Percentiles rank a stretch among this genome's conserved stretches.
Conservation (phyloP, 2,888 invertebrate species). For the Euzophera pinguis region DNA sequence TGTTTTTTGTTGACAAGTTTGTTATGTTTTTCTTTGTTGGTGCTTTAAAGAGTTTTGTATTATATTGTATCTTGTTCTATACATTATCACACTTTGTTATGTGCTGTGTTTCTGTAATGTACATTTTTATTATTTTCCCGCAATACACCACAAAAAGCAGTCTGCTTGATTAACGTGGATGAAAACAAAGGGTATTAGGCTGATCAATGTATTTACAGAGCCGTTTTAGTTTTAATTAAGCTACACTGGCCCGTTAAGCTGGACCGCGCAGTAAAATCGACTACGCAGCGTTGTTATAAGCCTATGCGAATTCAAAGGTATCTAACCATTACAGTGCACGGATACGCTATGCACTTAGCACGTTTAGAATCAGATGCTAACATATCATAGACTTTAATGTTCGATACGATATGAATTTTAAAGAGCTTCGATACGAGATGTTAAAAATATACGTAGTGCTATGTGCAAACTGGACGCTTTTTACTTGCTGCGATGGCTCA, state of each 20-base stretch:
- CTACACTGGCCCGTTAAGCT: constrained; percentile 55
- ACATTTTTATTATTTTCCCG: background rate
- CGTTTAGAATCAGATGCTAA: background rate
- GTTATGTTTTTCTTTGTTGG: too few species aligned
- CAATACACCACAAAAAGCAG: constrained; percentile 38
- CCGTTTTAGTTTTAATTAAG: constrained; percentile 75
- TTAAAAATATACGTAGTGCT: too few species aligned
- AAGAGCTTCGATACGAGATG: too few species aligned
- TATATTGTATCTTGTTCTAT: too few species aligned
- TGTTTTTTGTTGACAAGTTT: too few species aligned
- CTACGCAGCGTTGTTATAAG: constrained; percentile 59
- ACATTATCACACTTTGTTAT: too few species aligned
- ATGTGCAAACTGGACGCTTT: too few species aligned
- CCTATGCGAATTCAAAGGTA: constrained; percentile 43
- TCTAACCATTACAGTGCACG: background rate
- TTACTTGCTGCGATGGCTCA: too few species aligned
- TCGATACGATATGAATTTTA: too few species aligned
- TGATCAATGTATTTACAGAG: constrained; percentile 60
- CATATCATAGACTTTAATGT: too few species aligned
- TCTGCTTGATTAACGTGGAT: constrained; percentile 41
- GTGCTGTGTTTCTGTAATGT: too few species aligned
- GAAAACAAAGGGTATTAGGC: constrained; percentile 45
- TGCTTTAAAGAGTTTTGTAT: too few species aligned
- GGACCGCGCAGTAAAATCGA: constrained; percentile 60
- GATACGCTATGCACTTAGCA: background rate